Conservation (phyloP, 2,113 vertebrate species). For the Morone saxatilis region DNA sequence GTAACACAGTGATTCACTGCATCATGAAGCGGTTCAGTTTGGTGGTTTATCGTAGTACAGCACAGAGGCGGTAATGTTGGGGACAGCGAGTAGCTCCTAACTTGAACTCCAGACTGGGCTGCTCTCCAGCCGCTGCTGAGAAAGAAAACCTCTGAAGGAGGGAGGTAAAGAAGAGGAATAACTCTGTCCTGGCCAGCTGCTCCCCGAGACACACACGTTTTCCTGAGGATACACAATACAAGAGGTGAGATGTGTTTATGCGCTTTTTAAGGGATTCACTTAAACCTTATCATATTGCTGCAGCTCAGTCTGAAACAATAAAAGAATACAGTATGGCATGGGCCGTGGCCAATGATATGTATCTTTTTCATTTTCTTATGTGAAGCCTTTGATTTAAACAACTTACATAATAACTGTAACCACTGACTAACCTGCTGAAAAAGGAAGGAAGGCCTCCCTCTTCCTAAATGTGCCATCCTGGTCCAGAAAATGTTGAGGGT, state of each 20-base stretch:
- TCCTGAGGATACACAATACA: conserved; percentile 70
- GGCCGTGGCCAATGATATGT: no score
- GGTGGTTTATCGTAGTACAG: conserved; percentile 41
- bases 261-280: not conserved
- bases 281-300: not conserved
- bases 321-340: no score
- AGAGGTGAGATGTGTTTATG: not conserved
- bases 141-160: conserved; percentile 82
- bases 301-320: not conserved
- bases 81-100: conserved; percentile 56
- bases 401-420: not conserved
- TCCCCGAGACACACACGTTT: conserved; percentile 87
- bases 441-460: conserved; percentile 88
- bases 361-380: no score
- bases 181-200: conserved; percentile 85
- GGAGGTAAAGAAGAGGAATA: conserved; percentile 89
- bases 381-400: no score
- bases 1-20: not conserved
- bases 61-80: conserved; percentile 72
- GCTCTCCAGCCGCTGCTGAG: conserved; percentile 54
- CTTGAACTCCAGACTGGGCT: conserved; percentile 72
- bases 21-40: no score
- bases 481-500: conserved; percentile 91
- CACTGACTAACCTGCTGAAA: conserved; percentile 85
- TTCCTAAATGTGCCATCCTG: conserved; percentile 86